Evolutionary conservation across 2,797 vertebrate genomes (phyloP).

Genomic region (Danionella dracula): DNA sequence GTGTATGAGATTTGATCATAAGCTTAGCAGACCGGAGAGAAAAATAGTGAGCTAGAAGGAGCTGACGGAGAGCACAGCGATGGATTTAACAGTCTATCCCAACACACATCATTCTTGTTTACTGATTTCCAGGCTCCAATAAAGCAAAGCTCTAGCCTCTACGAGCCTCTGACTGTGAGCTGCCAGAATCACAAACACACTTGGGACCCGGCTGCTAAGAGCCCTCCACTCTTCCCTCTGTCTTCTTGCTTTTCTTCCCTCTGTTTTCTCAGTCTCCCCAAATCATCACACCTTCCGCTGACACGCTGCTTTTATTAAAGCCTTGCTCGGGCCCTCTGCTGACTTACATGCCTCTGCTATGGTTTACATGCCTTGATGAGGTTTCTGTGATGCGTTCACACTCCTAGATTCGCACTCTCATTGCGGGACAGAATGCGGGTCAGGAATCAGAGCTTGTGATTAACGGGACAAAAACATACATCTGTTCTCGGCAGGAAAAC

Average conservation of each 20-base stretch:
- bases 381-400: not conserved
- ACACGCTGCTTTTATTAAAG: slow-evolving; percentile 40
- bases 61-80: slow-evolving; percentile 10
- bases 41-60: slow-evolving; percentile 14
- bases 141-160: slow-evolving; percentile 27
- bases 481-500: slow-evolving; percentile 7
- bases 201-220: slow-evolving; percentile 12
- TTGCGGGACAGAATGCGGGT: slow-evolving; percentile 2
- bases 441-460: slow-evolving; percentile 15
- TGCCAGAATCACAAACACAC: slow-evolving; percentile 17
- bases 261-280: not conserved
- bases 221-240: not conserved
- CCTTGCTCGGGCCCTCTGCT: slow-evolving; percentile 11
- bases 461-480: slow-evolving; percentile 12
- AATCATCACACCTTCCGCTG: slow-evolving; percentile 39
- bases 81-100: slow-evolving; percentile 19
- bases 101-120: slow-evolving; percentile 36
- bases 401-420: not conserved
- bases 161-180: slow-evolving; percentile 4
- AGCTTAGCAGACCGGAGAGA: not conserved
- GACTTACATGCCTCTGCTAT: slow-evolving; percentile 10
- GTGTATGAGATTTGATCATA: no score
- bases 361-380: slow-evolving; percentile 15
- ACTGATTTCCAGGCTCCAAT: slow-evolving; percentile 32
- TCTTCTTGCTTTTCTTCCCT: not conserved